Conservation (phyloP, 1,140 invertebrate genomes). For the Eurosta solidaginis region DNA sequence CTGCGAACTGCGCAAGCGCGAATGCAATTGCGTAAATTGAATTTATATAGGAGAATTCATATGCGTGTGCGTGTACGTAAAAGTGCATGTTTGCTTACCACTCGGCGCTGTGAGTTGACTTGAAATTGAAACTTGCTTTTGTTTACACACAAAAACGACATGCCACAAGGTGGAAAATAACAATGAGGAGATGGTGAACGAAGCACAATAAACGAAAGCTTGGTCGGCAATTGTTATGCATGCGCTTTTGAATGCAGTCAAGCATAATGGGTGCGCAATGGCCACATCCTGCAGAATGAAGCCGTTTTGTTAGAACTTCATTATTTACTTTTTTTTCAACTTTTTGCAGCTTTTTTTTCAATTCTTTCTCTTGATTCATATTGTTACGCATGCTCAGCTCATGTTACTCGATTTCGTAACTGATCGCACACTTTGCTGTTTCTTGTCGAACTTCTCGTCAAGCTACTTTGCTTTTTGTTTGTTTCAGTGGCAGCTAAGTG, state of each 20-base stretch:
- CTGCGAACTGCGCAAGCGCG: neutral
- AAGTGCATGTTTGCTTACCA: neutral
- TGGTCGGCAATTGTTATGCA: constrained; percentile 11
- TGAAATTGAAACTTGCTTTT: constrained; percentile 26
- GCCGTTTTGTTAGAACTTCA: too few species aligned
- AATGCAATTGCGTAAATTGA: too few species aligned
- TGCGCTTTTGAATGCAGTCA: constrained; percentile 10
- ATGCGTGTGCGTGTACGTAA: neutral
- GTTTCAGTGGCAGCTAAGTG: constrained; percentile 14
- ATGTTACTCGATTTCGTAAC: constrained; percentile 15
- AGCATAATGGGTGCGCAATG: constrained; percentile 14
- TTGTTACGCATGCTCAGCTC: constrained; percentile 13
- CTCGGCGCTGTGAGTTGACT: neutral
- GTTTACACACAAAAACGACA: neutral
- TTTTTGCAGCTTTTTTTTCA: neutral
- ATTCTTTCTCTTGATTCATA: neutral
- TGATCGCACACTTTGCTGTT: neutral
- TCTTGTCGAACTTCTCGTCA: neutral
- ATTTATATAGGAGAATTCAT: too few species aligned
- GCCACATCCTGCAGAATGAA: neutral
- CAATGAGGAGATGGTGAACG: too few species aligned
- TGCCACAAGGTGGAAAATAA: neutral
- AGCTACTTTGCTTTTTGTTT: neutral
- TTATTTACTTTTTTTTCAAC: neutral
- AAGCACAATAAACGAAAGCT: neutral